A percentile compares a stretch with the other conserved stretches of the same genome.
phyloP scores from a whole-genome alignment of 2,113 vertebrate genomes.

The Trachemys scripta region DNA sequence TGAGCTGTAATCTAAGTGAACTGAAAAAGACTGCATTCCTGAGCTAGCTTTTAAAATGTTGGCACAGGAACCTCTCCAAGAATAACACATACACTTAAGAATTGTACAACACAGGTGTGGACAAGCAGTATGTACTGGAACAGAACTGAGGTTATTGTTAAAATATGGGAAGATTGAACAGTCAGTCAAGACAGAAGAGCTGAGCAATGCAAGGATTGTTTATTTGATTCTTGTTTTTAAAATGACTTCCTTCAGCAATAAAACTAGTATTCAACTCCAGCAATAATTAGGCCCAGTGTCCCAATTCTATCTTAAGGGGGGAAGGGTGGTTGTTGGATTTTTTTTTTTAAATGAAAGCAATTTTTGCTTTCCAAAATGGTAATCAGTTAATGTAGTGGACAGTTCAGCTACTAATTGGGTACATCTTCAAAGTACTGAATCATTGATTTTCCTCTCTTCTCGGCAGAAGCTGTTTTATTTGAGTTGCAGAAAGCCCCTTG shows the following conservation, averaged over 20 bases:
- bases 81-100: slow-evolving; percentile 26
- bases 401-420: background rate
- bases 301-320: background rate
- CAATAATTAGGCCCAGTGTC: background rate
- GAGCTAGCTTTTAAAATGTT: slow-evolving; percentile 11
- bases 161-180: background rate
- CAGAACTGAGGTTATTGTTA: background rate
- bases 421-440: background rate
- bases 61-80: slow-evolving; percentile 19
- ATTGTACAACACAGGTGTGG: slow-evolving; percentile 1
- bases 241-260: background rate
- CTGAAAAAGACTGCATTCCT: slow-evolving; percentile 10
- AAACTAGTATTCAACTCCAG: too few relatives aligned
- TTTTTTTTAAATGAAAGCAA: background rate
- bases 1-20: background rate
- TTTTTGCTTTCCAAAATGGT: background rate
- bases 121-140: background rate
- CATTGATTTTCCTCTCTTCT: background rate
- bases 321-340: background rate
- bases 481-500: background rate
- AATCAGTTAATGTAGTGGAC: background rate
- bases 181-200: background rate
- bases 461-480: background rate
- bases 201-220: background rate
- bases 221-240: background rate